phyloP scores from a whole-genome alignment of 2,888 invertebrate genomes.

The Leucozona laternaria region DNA sequence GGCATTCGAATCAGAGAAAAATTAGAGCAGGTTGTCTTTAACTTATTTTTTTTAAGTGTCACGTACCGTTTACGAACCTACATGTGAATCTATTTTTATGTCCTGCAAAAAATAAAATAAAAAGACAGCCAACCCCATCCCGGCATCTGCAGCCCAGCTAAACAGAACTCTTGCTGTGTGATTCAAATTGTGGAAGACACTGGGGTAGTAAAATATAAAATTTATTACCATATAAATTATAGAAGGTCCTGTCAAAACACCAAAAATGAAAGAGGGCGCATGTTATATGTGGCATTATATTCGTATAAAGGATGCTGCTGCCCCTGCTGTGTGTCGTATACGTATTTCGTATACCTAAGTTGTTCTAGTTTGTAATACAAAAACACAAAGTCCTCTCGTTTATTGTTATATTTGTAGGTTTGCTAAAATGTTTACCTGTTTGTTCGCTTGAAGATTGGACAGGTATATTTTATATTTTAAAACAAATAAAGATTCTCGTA shows the following conservation, averaged over 20 bases:
- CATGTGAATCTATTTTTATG: slow-evolving; percentile 22
- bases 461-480: slow-evolving; percentile 29
- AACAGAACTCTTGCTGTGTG: slow-evolving; percentile 26
- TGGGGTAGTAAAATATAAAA: slow-evolving; percentile 71
- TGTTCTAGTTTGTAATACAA: slow-evolving; percentile 30
- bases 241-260: slow-evolving; percentile 76
- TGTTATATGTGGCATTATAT: slow-evolving; percentile 40
- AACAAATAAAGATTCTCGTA: slow-evolving; percentile 53
- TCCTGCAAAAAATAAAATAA: slow-evolving; percentile 32
- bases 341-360: background rate
- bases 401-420: slow-evolving; percentile 57
- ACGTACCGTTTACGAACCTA: background rate
- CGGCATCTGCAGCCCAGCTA: slow-evolving; percentile 44
- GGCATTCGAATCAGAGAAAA: slow-evolving; percentile 29
- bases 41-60: slow-evolving; percentile 12
- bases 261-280: slow-evolving; percentile 61
- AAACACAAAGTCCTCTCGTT: slow-evolving; percentile 11
- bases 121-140: slow-evolving; percentile 50
- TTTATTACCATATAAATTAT: slow-evolving; percentile 77
- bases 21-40: slow-evolving; percentile 64
- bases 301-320: slow-evolving; percentile 49
- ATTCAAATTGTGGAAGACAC: slow-evolving; percentile 49
- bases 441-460: slow-evolving; percentile 5
- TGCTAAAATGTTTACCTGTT: slow-evolving; percentile 66
- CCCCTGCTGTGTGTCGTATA: slow-evolving; percentile 63